Conservation (phyloP, 2,888 invertebrate genomes). For the Archaeoteleia sp. region DNA sequence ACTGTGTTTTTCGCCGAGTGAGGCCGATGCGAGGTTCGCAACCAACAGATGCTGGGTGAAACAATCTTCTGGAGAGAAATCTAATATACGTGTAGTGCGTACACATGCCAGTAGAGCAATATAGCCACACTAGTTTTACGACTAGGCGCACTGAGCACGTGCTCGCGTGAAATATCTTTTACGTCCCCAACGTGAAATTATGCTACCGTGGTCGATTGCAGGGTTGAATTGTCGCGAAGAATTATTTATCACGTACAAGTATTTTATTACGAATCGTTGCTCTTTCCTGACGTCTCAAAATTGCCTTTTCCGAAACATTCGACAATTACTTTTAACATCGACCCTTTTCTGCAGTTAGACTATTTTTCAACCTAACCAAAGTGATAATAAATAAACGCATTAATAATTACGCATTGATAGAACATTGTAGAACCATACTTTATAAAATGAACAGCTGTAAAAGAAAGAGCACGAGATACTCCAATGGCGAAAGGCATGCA, state of each 20-base stretch:
- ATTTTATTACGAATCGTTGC: background rate
- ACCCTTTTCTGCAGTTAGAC: too few relatives aligned
- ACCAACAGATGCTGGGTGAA: background rate
- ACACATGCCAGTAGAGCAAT: background rate
- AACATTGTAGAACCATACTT: too few relatives aligned
- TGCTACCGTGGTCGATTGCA: conserved; percentile 4
- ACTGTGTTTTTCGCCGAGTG: too few relatives aligned
- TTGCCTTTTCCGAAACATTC: background rate
- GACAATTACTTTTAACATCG: too few relatives aligned
- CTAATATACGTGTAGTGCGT: conserved; percentile 6
- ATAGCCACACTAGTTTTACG: conserved; percentile 4
- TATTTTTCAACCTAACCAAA: too few relatives aligned
- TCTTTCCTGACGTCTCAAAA: background rate
- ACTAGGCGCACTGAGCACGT: conserved; percentile 1
- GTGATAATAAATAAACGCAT: too few relatives aligned
- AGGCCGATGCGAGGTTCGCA: too few relatives aligned
- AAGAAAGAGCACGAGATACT: too few relatives aligned
- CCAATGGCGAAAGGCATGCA: too few relatives aligned
- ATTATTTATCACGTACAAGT: background rate
- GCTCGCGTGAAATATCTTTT: conserved; percentile 4
- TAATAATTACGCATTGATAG: too few relatives aligned
- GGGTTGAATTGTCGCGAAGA: conserved; percentile 1
- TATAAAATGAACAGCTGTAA: too few relatives aligned
- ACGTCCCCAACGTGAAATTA: conserved; percentile 5
- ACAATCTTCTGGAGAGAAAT: conserved; percentile 15